These are phyloP conservation scores for Todus mexicanus DNA, from an alignment of 2,797 vertebrate species.

Conservation along the genomic window DNA sequence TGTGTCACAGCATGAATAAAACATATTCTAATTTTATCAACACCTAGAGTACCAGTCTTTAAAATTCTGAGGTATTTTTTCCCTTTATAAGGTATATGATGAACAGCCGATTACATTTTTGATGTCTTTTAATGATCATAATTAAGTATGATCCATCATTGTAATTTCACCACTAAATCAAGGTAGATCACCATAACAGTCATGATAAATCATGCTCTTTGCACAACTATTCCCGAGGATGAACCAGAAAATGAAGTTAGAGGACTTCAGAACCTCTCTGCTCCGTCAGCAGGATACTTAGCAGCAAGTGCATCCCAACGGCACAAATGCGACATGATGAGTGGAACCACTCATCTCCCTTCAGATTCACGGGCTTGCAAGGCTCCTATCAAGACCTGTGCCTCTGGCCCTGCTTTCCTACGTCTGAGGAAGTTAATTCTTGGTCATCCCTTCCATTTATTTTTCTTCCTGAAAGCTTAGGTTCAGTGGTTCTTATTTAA, in stretches of 20 bases:
- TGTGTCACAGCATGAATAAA: slow-evolving; percentile 51
- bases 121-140: slow-evolving; percentile 73
- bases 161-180: slow-evolving; percentile 72
- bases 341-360: background rate
- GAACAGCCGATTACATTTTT: slow-evolving; percentile 69
- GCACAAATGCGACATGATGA: accelerated
- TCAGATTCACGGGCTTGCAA: accelerated
- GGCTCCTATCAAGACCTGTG: background rate
- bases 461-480: background rate
- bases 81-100: slow-evolving; percentile 61
- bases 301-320: background rate
- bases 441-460: background rate
- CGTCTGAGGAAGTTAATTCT: background rate
- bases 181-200: slow-evolving; percentile 55
- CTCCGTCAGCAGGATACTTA: background rate
- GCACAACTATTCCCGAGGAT: slow-evolving; percentile 23
- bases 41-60: slow-evolving; percentile 13
- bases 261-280: slow-evolving; percentile 15
- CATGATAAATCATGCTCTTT: slow-evolving; percentile 55
- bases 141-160: slow-evolving; percentile 72
- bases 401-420: background rate
- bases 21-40: slow-evolving; percentile 65
- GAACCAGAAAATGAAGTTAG: slow-evolving; percentile 33
- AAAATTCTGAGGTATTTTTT: slow-evolving; percentile 38
- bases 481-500: background rate